A percentile compares a stretch with the other conserved stretches of the same genome.
Conservation (phyloP, 2,113 vertebrate genomes). For the Tretioscincus oriximinensis region DNA sequence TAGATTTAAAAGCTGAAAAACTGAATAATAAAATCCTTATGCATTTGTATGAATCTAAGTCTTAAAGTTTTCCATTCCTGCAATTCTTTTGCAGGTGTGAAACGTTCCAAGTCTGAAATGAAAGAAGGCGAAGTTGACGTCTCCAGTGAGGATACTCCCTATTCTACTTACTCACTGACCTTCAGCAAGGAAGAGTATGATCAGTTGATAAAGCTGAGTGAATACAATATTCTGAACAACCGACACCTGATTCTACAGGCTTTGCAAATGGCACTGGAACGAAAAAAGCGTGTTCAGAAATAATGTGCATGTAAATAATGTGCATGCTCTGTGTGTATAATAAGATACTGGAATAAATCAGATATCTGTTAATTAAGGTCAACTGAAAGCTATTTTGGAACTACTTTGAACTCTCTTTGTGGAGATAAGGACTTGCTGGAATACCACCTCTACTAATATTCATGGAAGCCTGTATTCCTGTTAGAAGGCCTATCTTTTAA, state of each 20-base stretch:
- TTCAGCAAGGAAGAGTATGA: constrained; percentile 65
- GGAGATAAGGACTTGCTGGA: too few relatives aligned
- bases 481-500: too few relatives aligned
- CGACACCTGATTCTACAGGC: constrained; percentile 52
- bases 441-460: too few relatives aligned
- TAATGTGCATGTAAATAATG: constrained; percentile 20
- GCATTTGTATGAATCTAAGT: background rate
- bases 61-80: background rate
- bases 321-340: background rate
- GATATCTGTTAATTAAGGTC: background rate
- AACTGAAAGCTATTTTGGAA: background rate
- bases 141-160: constrained; percentile 64
- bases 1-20: too few relatives aligned
- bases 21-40: background rate
- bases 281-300: constrained; percentile 45
- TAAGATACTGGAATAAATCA: background rate
- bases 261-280: constrained; percentile 61
- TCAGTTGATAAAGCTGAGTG: constrained; percentile 65
- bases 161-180: constrained; percentile 70
- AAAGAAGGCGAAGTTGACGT: constrained; percentile 72
- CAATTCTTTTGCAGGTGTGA: constrained; percentile 61
- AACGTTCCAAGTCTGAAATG: constrained; percentile 69
- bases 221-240: constrained; percentile 77
- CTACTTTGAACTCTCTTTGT: too few relatives aligned
- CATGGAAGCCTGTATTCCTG: too few relatives aligned